Evolutionary conservation across 2,113 vertebrate species (phyloP), one percentile per base, ranked within the genome.

Genomic region (Malurus elegans): DNA sequence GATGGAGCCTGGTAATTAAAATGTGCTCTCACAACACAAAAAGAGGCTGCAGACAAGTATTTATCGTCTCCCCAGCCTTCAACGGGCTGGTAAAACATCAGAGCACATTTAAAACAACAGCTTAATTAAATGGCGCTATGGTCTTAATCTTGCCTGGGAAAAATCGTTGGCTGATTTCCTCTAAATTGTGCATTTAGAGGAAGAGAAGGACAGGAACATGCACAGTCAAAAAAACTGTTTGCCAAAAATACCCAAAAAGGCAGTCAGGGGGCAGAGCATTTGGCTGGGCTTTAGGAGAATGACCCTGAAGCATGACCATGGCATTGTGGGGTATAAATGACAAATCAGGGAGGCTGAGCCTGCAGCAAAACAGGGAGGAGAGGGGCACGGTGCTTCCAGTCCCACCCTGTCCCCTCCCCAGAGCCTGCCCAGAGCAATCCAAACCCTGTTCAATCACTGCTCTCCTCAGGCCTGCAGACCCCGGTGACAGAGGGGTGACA

Each of bases 1-100:
- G 87, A 70, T 69, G 25, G 67, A 84, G 79, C 64, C 56, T 74
- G 51, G 92, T 93, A 96, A 97, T 96, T 95, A 94, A 92, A 96
- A 42, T 12, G 51, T 82, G 58, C 50, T 85, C 82, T 88, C 65
- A n/a, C 38, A 75, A 81, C 61, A 53, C 24, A 74, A 81, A 84
- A 90, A 45, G 91, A 70, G 73, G 58, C 47, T 89, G 86, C 69
- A 73, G 92, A 88, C 70, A 85, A 78, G 74, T 79, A 82, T 94
- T 93, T 85, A 74, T 90, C 12, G 18, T 92, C 72, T 96, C 56
- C 31, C 32, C 53, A 28, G 79, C 81, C 88, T 95, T 88, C 82
- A 84, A 42, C 65, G 62, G 78, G 54, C 81, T 92, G 40, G 54
- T 69, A 76, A 80, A 92, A 96, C 56, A 93, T 42, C 56, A 70